These are phyloP conservation scores for Rhipidura dahli DNA, from an alignment of 2,113 vertebrate species.

Conservation along the genomic window DNA sequence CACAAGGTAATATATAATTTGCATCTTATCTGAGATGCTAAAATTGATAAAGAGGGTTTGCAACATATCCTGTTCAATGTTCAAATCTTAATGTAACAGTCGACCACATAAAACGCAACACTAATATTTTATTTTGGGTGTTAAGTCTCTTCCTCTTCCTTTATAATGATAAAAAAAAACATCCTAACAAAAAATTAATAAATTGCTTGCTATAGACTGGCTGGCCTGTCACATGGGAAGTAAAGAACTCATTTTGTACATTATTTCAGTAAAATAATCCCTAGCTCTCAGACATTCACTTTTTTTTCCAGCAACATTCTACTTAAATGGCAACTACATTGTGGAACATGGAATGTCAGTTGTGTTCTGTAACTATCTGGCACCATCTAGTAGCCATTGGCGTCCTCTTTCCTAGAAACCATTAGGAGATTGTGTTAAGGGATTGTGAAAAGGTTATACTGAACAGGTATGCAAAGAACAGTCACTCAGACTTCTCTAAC, in stretches of 20 bases:
- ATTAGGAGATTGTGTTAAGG: neutral
- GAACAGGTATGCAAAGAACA: neutral
- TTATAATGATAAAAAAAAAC: neutral
- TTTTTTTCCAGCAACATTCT: neutral
- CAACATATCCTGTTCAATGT: neutral
- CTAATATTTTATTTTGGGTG: neutral
- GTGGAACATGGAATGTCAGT: neutral
- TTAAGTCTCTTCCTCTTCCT: neutral
- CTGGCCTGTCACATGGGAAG: neutral
- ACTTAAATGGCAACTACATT: neutral
- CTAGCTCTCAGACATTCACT: neutral
- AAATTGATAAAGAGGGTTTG: neutral
- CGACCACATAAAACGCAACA: neutral
- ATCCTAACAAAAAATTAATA: neutral
- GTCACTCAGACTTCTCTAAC: neutral
- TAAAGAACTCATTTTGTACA: neutral
- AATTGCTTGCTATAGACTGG: neutral
- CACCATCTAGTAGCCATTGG: constrained; percentile 58
- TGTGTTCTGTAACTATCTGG: constrained; percentile 54
- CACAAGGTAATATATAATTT: neutral
- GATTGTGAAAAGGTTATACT: neutral
- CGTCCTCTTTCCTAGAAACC: neutral
- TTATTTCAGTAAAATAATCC: neutral
- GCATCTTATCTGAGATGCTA: neutral
- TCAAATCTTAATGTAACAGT: neutral